These are phyloP conservation scores for Oryzias javanicus DNA, from an alignment of 2,113 vertebrate species.

Conservation along the genomic window DNA sequence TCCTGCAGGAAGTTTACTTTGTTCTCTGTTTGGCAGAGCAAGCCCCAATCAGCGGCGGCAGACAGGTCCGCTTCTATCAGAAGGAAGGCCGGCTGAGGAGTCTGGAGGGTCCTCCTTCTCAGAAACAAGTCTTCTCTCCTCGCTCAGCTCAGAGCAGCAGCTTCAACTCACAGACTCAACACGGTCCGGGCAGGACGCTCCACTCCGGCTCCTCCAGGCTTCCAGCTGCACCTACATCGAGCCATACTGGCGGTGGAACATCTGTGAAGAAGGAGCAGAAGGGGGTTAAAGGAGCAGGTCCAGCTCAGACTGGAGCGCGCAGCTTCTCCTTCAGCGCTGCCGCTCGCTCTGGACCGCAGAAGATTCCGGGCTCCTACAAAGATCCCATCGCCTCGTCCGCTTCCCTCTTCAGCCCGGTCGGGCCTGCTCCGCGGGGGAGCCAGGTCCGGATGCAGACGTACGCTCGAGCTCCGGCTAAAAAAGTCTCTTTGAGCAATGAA, in stretches of 20 bases:
- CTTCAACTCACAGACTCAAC: neutral
- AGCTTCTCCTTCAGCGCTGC: neutral
- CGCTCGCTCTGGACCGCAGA: neutral
- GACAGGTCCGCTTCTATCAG: too few relatives aligned
- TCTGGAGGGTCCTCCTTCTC: neutral
- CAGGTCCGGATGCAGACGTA: neutral
- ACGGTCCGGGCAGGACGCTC: neutral
- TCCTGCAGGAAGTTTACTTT: neutral
- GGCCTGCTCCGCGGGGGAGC: rapidly evolving
- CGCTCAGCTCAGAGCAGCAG: neutral
- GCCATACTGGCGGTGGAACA: neutral
- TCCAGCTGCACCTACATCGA: neutral
- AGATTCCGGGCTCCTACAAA: neutral
- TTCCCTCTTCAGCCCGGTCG: neutral
- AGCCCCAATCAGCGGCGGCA: too few relatives aligned
- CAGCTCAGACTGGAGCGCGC: neutral
- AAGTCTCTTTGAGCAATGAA: neutral
- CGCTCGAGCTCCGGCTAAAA: neutral
- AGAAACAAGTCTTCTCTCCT: neutral
- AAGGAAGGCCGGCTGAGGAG: neutral
- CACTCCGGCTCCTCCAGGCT: neutral
- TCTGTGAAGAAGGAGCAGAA: neutral
- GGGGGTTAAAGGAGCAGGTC: neutral
- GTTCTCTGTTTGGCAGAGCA: neutral
- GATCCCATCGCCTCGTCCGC: neutral